Evolutionary conservation across 1,140 invertebrate species (phyloP).

Genomic region (Agrilus planipennis): DNA sequence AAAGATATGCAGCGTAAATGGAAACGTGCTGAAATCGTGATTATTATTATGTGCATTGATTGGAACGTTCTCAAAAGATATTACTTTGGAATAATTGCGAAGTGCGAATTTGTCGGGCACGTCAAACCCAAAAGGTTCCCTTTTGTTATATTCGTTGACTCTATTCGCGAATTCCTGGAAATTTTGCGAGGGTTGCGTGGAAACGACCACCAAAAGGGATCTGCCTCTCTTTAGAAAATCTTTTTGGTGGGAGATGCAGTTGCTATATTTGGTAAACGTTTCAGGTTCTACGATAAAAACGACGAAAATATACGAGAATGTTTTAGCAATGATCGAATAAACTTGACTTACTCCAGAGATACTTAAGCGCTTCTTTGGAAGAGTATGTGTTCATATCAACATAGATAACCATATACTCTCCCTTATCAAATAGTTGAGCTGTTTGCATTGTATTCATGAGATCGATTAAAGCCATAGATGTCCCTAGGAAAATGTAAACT

Average conservation of each 20-base stretch:
- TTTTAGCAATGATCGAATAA: background rate
- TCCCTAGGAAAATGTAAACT: slow-evolving; percentile 90
- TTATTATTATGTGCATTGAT: too few relatives aligned
- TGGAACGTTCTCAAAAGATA: too few relatives aligned
- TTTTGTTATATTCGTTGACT: slow-evolving; percentile 64
- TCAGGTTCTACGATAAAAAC: slow-evolving; percentile 35
- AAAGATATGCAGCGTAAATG: slow-evolving; percentile 90
- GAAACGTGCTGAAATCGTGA: slow-evolving; percentile 69
- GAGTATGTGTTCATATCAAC: slow-evolving; percentile 83
- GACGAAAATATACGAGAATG: background rate
- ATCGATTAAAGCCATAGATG: slow-evolving; percentile 64
- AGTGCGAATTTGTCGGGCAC: slow-evolving; percentile 42
- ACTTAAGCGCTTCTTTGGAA: slow-evolving; percentile 61
- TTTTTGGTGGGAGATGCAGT: slow-evolving; percentile 45
- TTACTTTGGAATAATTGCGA: slow-evolving; percentile 46
- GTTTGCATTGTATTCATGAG: slow-evolving; percentile 86
- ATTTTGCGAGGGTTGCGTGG: slow-evolving; percentile 62
- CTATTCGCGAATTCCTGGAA: slow-evolving; percentile 61
- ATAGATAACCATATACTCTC: slow-evolving; percentile 91
- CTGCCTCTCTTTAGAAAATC: slow-evolving; percentile 58
- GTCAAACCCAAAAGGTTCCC: slow-evolving; percentile 63
- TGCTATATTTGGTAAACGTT: slow-evolving; percentile 41
- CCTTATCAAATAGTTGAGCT: slow-evolving; percentile 71
- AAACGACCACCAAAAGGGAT: slow-evolving; percentile 74
- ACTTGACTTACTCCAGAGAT: slow-evolving; percentile 71